Percentiles rank a stretch among this genome's conserved stretches.
These are phyloP conservation scores for Danio choprae DNA, from an alignment of 2,797 vertebrate species.

Conservation along the genomic window DNA sequence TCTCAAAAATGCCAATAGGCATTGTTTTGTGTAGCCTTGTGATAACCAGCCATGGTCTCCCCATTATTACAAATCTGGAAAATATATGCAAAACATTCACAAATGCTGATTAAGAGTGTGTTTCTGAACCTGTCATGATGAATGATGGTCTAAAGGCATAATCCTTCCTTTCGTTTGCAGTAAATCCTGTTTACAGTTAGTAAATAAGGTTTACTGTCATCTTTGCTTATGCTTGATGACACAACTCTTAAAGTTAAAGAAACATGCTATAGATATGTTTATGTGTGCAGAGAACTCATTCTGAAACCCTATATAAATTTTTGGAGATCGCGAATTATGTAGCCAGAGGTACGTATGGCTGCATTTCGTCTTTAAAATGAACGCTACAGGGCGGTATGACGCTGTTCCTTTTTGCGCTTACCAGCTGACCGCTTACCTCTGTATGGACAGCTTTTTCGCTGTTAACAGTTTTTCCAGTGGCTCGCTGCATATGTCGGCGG, in stretches of 20 bases:
- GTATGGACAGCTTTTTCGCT: no score
- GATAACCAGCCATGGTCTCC: neutral
- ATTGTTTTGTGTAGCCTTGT: neutral
- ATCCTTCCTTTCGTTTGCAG: constrained; percentile 11
- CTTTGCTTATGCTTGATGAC: constrained; percentile 20
- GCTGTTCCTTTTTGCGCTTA: no score
- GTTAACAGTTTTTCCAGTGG: no score
- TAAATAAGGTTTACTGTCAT: constrained; percentile 24
- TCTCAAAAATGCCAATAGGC: no score
- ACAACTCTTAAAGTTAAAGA: neutral
- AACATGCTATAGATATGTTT: neutral
- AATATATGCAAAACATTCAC: neutral
- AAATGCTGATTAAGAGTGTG: constrained; percentile 71
- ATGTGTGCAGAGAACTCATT: neutral
- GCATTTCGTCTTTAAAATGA: no score
- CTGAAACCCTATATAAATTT: no score
- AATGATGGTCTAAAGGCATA: constrained; percentile 82
- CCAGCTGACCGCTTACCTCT: no score
- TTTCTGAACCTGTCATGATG: constrained; percentile 88
- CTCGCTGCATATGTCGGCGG: no score
- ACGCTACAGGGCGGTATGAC: no score
- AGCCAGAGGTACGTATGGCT: no score
- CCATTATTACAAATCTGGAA: neutral
- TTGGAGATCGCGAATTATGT: no score
- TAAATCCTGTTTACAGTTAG: constrained; percentile 24